These are phyloP conservation scores for Phymorhynchus buccinoides DNA, from an alignment of 1,140 invertebrate species.

Conservation along the genomic window DNA sequence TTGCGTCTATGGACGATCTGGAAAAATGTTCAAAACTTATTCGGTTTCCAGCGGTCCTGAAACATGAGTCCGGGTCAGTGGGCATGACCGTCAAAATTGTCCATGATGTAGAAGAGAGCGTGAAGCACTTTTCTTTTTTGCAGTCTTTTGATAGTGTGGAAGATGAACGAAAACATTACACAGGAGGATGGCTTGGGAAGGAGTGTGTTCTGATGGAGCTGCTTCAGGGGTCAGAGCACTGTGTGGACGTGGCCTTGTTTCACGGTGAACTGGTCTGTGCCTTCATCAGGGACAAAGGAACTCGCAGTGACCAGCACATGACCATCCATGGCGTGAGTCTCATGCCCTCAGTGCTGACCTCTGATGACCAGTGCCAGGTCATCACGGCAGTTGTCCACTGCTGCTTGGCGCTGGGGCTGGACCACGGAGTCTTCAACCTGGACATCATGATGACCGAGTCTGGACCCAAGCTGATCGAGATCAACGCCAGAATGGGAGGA, in stretches of 20 bases:
- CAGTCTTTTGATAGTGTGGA: not conserved
- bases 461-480: too few species aligned
- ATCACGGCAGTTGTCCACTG: not conserved
- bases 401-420: constrained; percentile 35
- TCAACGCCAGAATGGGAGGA: too few species aligned
- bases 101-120: constrained; percentile 19
- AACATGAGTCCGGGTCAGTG: constrained; percentile 40
- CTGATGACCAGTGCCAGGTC: too few species aligned
- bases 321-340: too few species aligned
- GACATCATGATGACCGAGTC: too few species aligned
- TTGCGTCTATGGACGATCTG: constrained; percentile 16
- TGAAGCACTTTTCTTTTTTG: not conserved
- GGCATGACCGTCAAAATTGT: constrained; percentile 33
- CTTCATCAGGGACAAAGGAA: constrained; percentile 47
- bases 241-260: constrained; percentile 44
- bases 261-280: constrained; percentile 43
- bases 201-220: constrained; percentile 41
- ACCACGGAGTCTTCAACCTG: too few species aligned
- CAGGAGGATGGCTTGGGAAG: too few species aligned
- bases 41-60: constrained; percentile 40
- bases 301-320: too few species aligned
- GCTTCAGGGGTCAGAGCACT: constrained; percentile 43
- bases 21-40: not conserved
- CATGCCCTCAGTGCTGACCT: too few species aligned
- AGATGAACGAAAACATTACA: not conserved